These are phyloP conservation scores for Drosophila ficusphila DNA, from an alignment of 1,140 invertebrate genomes.

Conservation along the genomic window DNA sequence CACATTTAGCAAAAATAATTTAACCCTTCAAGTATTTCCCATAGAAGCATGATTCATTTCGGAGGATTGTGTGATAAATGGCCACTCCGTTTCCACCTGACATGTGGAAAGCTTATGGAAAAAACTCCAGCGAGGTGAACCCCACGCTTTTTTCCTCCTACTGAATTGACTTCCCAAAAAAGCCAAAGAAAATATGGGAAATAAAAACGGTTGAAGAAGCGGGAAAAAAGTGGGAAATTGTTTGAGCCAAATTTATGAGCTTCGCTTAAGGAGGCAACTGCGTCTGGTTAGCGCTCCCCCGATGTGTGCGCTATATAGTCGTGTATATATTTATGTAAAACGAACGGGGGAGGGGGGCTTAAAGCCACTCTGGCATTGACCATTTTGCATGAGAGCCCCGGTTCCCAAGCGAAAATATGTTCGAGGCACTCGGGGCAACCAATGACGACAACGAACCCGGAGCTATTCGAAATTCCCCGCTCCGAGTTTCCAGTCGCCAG, in stretches of 20 bases:
- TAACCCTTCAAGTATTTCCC: background rate
- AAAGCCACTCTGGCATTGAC: conserved; percentile 22
- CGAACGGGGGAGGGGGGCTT: background rate
- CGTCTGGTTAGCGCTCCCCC: conserved; percentile 41
- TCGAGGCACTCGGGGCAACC: background rate
- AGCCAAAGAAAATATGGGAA: conserved; percentile 36
- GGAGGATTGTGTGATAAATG: conserved; percentile 24
- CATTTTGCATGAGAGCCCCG: conserved; percentile 33
- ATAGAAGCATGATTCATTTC: conserved; percentile 9
- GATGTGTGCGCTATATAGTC: background rate
- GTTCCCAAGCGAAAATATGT: background rate
- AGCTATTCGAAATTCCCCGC: background rate
- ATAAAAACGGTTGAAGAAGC: conserved; percentile 28
- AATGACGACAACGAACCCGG: conserved; percentile 10
- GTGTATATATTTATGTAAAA: background rate
- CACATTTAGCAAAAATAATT: too few relatives aligned
- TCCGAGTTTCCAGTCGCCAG: too few relatives aligned
- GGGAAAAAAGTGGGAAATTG: conserved; percentile 39
- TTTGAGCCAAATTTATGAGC: conserved; percentile 55
- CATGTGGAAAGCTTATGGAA: conserved; percentile 1
- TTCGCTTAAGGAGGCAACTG: conserved; percentile 42
- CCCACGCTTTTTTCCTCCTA: conserved; percentile 15
- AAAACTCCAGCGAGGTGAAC: conserved; percentile 11
- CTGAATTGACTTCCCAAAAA: conserved; percentile 19
- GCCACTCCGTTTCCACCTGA: conserved; percentile 20